Conservation (phyloP, 2,113 vertebrate species). For the Mustelus asterias region DNA sequence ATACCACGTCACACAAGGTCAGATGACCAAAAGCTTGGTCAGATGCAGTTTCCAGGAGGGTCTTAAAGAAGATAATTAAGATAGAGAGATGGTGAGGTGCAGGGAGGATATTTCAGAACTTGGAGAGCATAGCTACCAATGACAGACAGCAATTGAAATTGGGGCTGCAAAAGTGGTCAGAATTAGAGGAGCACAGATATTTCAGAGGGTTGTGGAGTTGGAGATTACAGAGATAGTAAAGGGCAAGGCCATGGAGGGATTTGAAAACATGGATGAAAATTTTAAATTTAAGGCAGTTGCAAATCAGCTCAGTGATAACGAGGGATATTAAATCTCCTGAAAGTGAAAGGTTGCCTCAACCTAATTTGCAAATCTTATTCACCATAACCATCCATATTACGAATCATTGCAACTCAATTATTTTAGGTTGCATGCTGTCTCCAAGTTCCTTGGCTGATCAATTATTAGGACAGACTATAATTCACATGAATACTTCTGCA, state of each 20-base stretch:
- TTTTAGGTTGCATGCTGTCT: neutral
- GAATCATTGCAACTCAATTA: neutral
- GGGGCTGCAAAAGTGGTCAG: neutral
- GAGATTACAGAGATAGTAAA: neutral
- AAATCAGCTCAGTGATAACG: neutral
- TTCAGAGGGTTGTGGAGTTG: neutral
- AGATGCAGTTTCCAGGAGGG: neutral
- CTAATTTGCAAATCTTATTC: neutral
- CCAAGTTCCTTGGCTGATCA: neutral
- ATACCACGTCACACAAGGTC: no score
- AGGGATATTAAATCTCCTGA: neutral
- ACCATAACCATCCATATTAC: neutral
- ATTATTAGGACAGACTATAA: neutral
- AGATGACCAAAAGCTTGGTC: neutral
- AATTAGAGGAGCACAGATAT: neutral
- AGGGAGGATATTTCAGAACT: neutral
- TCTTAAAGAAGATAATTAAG: neutral
- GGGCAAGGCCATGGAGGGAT: neutral
- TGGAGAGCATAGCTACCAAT: no score
- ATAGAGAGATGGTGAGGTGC: neutral
- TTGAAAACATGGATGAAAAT: neutral
- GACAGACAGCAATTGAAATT: neutral
- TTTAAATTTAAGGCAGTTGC: neutral
- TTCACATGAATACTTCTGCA: neutral
- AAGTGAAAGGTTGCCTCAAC: neutral